These are phyloP conservation scores for Cenopis cana DNA, from an alignment of 2,888 invertebrate species.

Conservation along the genomic window DNA sequence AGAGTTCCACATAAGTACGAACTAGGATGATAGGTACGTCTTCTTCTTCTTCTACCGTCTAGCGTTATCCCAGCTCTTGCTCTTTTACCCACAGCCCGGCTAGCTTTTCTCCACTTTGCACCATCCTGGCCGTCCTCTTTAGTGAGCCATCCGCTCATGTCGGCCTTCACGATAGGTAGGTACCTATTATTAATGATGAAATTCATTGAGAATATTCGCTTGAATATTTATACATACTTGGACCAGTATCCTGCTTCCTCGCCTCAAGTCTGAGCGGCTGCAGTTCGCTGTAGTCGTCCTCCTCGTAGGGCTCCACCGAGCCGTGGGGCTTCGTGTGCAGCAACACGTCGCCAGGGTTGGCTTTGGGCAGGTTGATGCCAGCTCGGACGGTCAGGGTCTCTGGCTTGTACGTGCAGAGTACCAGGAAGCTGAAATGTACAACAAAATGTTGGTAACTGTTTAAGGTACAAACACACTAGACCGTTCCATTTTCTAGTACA, in stretches of 20 bases:
- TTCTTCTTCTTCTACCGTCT: too few relatives aligned
- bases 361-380: slow-evolving; percentile 89
- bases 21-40: too few relatives aligned
- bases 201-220: background rate
- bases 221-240: slow-evolving; percentile 63
- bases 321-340: slow-evolving; percentile 75
- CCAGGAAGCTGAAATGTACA: slow-evolving; percentile 87
- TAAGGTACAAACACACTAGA: too few relatives aligned
- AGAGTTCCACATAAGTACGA: too few relatives aligned
- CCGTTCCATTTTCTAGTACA: too few relatives aligned
- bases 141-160: too few relatives aligned
- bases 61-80: too few relatives aligned
- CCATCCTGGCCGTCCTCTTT: too few relatives aligned
- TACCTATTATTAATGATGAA: too few relatives aligned
- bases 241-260: slow-evolving; percentile 67
- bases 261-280: slow-evolving; percentile 80
- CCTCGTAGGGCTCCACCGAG: slow-evolving; percentile 76
- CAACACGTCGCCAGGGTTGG: slow-evolving; percentile 80
- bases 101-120: too few relatives aligned
- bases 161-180: too few relatives aligned
- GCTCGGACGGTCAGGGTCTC: slow-evolving; percentile 93
- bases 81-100: too few relatives aligned
- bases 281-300: slow-evolving; percentile 77
- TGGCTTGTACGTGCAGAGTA: slow-evolving; percentile 92
- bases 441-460: background rate